These are phyloP conservation scores for Pangasius djambal DNA, from an alignment of 2,797 vertebrate species.

Conservation along the genomic window DNA sequence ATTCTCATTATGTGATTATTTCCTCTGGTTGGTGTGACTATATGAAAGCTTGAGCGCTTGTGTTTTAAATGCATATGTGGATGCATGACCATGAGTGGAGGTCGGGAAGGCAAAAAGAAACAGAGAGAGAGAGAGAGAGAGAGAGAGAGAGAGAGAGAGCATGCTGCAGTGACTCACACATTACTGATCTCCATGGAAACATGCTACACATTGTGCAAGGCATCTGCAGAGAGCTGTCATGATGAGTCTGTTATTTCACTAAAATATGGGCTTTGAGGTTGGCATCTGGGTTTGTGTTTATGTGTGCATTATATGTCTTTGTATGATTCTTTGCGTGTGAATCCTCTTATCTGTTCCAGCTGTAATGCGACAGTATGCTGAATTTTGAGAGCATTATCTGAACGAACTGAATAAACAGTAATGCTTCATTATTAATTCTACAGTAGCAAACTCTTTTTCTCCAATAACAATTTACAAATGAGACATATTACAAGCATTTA, in stretches of 20 bases:
- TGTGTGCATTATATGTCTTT: not conserved
- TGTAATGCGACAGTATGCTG: not conserved
- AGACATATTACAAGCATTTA: not conserved
- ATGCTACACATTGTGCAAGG: slow-evolving; percentile 24
- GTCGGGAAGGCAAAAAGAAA: slow-evolving; percentile 9
- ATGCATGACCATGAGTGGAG: not conserved
- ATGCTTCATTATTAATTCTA: not conserved
- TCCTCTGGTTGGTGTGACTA: not conserved
- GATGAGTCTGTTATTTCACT: slow-evolving; percentile 41
- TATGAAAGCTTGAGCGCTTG: not conserved
- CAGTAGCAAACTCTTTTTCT: not conserved
- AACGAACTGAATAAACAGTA: not conserved
- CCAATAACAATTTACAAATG: not conserved
- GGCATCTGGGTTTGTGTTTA: slow-evolving; percentile 5
- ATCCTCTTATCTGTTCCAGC: not conserved
- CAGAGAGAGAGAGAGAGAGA: slow-evolving; percentile 5
- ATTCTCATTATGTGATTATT: not conserved
- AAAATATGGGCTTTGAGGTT: slow-evolving; percentile 11
- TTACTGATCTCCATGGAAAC: slow-evolving; percentile 51
- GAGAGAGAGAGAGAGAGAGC: not conserved
- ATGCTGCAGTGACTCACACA: slow-evolving; percentile 32
- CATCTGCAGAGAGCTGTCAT: slow-evolving; percentile 32
- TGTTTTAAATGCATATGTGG: not conserved
- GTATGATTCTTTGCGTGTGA: not conserved
- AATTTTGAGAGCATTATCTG: not conserved